phyloP scores from a whole-genome alignment of 2,797 vertebrate species.

The Siniperca obscura region DNA sequence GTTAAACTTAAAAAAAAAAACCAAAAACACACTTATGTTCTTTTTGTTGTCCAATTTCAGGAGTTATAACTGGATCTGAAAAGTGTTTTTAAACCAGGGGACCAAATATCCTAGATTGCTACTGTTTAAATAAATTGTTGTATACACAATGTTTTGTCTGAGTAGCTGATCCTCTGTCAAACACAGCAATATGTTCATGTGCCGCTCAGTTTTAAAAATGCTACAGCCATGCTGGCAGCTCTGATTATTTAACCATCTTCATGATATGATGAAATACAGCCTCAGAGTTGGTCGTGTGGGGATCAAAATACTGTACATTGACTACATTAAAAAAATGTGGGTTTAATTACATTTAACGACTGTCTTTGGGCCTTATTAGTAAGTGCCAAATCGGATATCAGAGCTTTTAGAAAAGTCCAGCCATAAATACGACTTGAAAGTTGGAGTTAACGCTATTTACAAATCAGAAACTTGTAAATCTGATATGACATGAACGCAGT shows the following conservation, averaged over 20 bases:
- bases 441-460: too few relatives aligned
- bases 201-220: background rate
- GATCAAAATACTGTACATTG: too few relatives aligned
- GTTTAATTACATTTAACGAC: background rate
- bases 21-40: background rate
- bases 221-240: too few relatives aligned
- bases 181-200: background rate
- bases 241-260: too few relatives aligned
- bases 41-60: conserved; percentile 26
- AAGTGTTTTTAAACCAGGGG: conserved; percentile 55
- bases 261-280: too few relatives aligned
- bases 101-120: conserved; percentile 67
- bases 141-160: conserved; percentile 11
- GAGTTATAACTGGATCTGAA: conserved; percentile 38
- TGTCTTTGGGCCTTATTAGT: too few relatives aligned
- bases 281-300: too few relatives aligned
- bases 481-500: too few relatives aligned
- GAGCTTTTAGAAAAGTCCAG: too few relatives aligned
- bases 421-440: too few relatives aligned
- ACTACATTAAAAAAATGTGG: background rate
- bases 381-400: too few relatives aligned
- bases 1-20: conserved; percentile 15
- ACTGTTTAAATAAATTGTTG: conserved; percentile 77
- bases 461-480: too few relatives aligned
- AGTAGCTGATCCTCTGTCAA: background rate